Percentiles rank a stretch among this genome's conserved stretches.
These are phyloP conservation scores for Dendrocincla tyrannina DNA, from an alignment of 2,797 vertebrate species.

Conservation along the genomic window DNA sequence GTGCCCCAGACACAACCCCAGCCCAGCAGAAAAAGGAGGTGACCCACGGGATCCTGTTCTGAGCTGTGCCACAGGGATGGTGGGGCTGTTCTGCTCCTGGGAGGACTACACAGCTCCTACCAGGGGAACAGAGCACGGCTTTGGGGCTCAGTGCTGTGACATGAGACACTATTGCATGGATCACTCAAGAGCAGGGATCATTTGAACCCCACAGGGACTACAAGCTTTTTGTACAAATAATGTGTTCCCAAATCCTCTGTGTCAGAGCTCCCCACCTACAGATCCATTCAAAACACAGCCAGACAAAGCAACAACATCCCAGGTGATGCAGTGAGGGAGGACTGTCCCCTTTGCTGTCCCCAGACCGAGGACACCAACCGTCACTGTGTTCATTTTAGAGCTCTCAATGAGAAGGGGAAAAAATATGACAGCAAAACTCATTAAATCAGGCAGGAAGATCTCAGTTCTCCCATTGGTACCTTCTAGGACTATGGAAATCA, in stretches of 20 bases:
- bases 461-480: not conserved
- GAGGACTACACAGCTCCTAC: not conserved
- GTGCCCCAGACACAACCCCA: rapidly evolving
- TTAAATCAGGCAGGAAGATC: not conserved
- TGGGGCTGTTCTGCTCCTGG: rapidly evolving
- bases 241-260: rapidly evolving
- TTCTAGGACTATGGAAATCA: not conserved
- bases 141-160: not conserved
- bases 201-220: not conserved
- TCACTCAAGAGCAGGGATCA: rapidly evolving
- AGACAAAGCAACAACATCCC: not conserved
- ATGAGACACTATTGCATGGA: rapidly evolving
- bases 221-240: rapidly evolving
- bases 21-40: rapidly evolving
- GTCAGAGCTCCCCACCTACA: not conserved
- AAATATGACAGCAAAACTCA: not conserved
- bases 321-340: not conserved
- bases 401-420: not conserved
- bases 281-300: rapidly evolving
- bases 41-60: rapidly evolving
- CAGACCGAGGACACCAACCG: not conserved
- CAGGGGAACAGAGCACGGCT: rapidly evolving
- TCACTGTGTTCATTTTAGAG: rapidly evolving
- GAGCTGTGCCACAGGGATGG: rapidly evolving
- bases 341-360: not conserved